A percentile compares a stretch with the other conserved stretches of the same genome.
Evolutionary conservation across 2,797 vertebrate species (phyloP).

Genomic region (Danionella dracula): DNA sequence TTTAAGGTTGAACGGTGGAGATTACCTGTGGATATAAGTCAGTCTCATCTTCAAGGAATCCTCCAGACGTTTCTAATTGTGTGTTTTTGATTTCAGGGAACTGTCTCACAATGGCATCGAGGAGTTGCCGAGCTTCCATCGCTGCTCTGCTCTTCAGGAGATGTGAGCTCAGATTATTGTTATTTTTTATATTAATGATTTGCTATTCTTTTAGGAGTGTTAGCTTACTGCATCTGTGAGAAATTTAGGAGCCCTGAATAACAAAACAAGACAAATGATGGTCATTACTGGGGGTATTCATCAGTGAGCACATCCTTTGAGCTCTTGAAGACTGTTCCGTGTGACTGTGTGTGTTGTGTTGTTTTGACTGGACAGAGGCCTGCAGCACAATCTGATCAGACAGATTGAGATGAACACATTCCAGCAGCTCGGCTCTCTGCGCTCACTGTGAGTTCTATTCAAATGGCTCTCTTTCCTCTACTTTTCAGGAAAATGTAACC

Average conservation of each 20-base stretch:
- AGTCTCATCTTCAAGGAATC: slow-evolving; percentile 43
- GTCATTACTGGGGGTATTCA: slow-evolving; percentile 15
- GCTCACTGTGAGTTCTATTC: slow-evolving; percentile 76
- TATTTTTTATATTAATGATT: too few relatives aligned
- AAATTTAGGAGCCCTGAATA: neutral
- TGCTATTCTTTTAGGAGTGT: too few relatives aligned
- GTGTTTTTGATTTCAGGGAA: slow-evolving; percentile 69
- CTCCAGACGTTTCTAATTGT: slow-evolving; percentile 49
- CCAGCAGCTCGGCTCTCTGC: slow-evolving; percentile 79
- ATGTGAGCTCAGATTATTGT: slow-evolving; percentile 74
- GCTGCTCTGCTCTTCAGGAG: slow-evolving; percentile 84
- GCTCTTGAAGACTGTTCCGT: slow-evolving; percentile 2
- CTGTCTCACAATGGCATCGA: slow-evolving; percentile 88
- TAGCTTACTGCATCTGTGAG: neutral
- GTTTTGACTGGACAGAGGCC: slow-evolving; percentile 68
- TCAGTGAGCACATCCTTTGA: slow-evolving; percentile 1
- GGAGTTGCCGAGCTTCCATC: slow-evolving; percentile 84
- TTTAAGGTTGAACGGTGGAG: too few relatives aligned
- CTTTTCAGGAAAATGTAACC: too few relatives aligned
- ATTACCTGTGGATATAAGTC: too few relatives aligned
- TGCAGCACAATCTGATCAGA: slow-evolving; percentile 86
- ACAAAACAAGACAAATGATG: slow-evolving; percentile 6
- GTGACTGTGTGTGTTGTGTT: neutral
- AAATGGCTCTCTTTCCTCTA: too few relatives aligned
- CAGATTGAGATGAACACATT: slow-evolving; percentile 84